Base-by-base conservation (phyloP, 2,113 vertebrate species). In the Chamaetylas fuelleborni region DNA sequence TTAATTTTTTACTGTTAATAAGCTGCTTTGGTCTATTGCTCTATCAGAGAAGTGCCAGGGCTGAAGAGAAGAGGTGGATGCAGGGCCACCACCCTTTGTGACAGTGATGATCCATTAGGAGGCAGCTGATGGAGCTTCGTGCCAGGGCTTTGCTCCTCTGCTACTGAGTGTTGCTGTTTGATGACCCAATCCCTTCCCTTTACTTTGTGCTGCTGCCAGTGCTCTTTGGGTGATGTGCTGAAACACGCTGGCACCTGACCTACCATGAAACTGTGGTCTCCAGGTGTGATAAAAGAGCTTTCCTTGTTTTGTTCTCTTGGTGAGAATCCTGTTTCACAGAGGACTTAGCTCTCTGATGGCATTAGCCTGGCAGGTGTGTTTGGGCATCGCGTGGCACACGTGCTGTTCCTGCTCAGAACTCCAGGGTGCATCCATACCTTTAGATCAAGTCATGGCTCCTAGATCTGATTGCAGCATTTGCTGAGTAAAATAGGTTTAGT, bases 371-470 rank as follows among this genome's bases (percentile, higher is more conserved):
- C 50, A 47, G 22, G 16, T 2, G 5, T 22, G 5, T 51, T 5
- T 0, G 2, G 56, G 18, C 12, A 16, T 50, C 9, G 2, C 0
- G 0, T 9, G 24, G 43, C 72, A 57, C 9, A 3, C 5, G 2
- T 2, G 2, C 40, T 82, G 40, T 18, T 83, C n/a, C 71, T 61
- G 62, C 80, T 69, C n/a, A 23, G 36, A 48, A 19, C 48, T 60
- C 51, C n/a, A 28, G 50, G 28, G 10, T 54, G 5, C 34, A 16
- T 74, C 72, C 47, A 9, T 61, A 14, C 18, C 26, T 70, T 70
- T 19, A 36, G 51, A 20, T 78, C 33, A 54, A 70, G 16, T 62
- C 34, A 3, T 51, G 24, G 14, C 48, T 50, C 61, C 61, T 25
- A 7, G 1, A 5, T n/a, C 57, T 53, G 8, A 31, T 13, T 50